Evolutionary conservation across 2,113 vertebrate species (phyloP), one percentile per base, ranked within the genome.

Genomic region (Ammospiza caudacuta): DNA sequence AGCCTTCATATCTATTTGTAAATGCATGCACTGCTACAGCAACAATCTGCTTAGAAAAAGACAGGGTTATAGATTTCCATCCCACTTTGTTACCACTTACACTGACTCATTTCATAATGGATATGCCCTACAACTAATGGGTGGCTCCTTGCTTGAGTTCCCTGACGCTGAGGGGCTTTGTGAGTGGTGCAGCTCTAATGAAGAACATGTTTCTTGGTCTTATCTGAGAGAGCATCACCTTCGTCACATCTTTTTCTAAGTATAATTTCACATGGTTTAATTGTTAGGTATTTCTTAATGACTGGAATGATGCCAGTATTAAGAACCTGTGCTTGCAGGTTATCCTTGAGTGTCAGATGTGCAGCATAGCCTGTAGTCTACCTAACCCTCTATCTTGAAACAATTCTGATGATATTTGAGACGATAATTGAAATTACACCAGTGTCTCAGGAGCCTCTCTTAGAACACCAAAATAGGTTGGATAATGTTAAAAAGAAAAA

Each of bases 321-420:
- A 85, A 75, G 54, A 64, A 13, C 4, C 9, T 46, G 4, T 41
- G 22, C 35, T 61, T 44, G 9, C 20, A 70, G n/a, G 20, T 82
- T 81, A 29, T 70, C 13, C 17, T 66, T 6, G 0, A 7, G n/a
- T 52, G 44, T 78, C 39, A 68, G 22, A 16, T 13, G 7, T 57
- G 57, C 46, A 67, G 29, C 51, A 51, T 12, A 59, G 12, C 21
- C 12, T 0, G 0, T 44, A 14, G 35, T 44, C 57, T 52, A 6
- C 27, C 15, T 27, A 69, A 61, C 2, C 2, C 20, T 27, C 12
- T 39, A 1, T 27, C 5, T 69, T 76, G 46, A 83, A 67, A 81
- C 7, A 3, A 44, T 52, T n/a, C 37, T 44, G 33, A 43, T 47
- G 21, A 24, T 63, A 69, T 43, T 31, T 43, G 46, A 76, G 24